Evolutionary conservation across 2,888 invertebrate species (phyloP), one percentile per base, ranked within the genome.

Genomic region (Julus scanicus): DNA sequence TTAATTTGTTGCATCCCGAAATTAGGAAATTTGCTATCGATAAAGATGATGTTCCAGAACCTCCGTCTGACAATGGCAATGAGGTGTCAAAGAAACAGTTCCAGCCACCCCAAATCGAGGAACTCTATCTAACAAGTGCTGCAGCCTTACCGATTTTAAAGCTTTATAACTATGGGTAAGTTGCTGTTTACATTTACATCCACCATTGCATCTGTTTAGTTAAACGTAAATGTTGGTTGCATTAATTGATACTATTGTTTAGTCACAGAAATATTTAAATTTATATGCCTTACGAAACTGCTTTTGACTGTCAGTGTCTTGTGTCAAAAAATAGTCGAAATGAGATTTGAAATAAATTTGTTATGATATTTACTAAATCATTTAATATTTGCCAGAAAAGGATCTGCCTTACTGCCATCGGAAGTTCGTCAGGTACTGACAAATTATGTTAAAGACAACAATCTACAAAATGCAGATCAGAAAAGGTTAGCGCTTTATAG

Each of bases 71-170:
- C 40, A 86, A 86, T 17, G 80, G 86, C 11, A 88, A 86, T 29
- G 89, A 87, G n/a, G 84, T 37, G 29, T 15, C 39, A 13, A n/a
- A 40, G 20, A 84, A 84, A 3, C 89, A 91, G 48, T 93, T 93
- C 91, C 91, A 91, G 89, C 93, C 94, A 88, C 94, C 95, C 1
- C 91, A 91, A 6, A 94, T 96, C 86, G 92, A 94, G 3, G 96
- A 96, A 92, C 93, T 95, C 92, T 94, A 94, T 92, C 94, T 94
- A 91, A 93, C 96, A 88, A 96, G 95, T 0, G 94, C 95, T 0
- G 93, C 94, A 88, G 95, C 95, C 9, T 90, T 94, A 13, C 94
- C 94, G 0, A 90, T 96, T 87, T 94, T 96, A 91, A 93, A 94
- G 84, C 93, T 93, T 88, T 93, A 93, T 91, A 94, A 94, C 92